These are phyloP conservation scores for Ernsta delagoae DNA, from an alignment of 2,888 invertebrate species.

Conservation along the genomic window DNA sequence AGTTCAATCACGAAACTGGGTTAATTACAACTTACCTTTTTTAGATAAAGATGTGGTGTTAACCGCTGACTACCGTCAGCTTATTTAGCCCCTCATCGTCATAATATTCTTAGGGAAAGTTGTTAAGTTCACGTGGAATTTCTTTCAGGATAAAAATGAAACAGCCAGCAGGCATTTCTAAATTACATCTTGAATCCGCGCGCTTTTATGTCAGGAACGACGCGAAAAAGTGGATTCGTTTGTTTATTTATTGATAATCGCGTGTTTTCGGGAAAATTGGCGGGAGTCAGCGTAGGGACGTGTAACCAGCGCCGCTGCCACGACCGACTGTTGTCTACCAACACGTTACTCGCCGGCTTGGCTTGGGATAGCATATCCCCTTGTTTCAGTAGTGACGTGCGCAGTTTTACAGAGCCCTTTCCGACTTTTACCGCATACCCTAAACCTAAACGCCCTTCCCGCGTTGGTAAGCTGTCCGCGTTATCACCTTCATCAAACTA, in stretches of 20 bases:
- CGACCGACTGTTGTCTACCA: slow-evolving; percentile 24
- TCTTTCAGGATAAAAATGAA: not conserved
- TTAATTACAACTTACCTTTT: not conserved
- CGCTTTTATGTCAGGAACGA: not conserved
- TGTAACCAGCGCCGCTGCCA: slow-evolving; percentile 16
- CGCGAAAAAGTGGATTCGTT: not conserved
- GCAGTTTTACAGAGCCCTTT: slow-evolving; percentile 41
- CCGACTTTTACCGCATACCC: slow-evolving; percentile 6
- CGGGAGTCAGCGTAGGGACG: slow-evolving; percentile 1
- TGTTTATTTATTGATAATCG: slow-evolving; percentile 31
- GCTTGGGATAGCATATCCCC: slow-evolving; percentile 13
- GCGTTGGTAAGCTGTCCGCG: not conserved
- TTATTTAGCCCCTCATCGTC: slow-evolving; percentile 1
- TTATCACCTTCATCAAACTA: slow-evolving; percentile 4
- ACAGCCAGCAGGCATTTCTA: not conserved
- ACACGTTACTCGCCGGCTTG: slow-evolving; percentile 1
- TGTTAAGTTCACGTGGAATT: not conserved
- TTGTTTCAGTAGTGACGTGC: slow-evolving; percentile 52
- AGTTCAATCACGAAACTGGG: not conserved
- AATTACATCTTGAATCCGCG: slow-evolving; percentile 6
- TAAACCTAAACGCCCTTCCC: not conserved
- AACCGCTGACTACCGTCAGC: not conserved
- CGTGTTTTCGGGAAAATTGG: slow-evolving; percentile 22
- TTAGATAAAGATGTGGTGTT: not conserved
- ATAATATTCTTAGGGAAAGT: slow-evolving; percentile 1